phyloP scores from a whole-genome alignment of 37 sponge, comb jelly and placozoan species.

The Petrosia ficiformis region DNA sequence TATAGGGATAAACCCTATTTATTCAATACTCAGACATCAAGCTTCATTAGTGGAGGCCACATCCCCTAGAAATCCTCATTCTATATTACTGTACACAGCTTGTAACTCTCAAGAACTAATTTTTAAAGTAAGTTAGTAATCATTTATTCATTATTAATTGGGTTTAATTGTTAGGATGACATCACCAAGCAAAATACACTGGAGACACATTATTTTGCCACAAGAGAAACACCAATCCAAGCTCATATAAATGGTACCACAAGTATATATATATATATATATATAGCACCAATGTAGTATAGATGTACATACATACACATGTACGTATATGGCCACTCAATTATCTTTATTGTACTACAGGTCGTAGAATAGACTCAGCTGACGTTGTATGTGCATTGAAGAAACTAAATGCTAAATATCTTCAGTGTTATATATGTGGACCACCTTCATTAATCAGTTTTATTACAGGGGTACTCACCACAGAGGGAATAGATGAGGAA shows the following conservation, averaged over 20 bases:
- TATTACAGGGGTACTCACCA: neutral
- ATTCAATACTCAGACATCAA: constrained; percentile 71
- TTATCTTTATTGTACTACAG: too few species aligned
- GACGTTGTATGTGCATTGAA: neutral
- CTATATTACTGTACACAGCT: neutral
- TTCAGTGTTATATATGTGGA: neutral
- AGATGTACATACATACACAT: too few species aligned
- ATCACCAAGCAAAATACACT: too few species aligned
- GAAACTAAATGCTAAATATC: neutral
- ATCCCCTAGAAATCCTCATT: neutral
- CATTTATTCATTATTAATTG: too few species aligned
- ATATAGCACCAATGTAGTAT: too few species aligned
- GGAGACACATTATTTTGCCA: too few species aligned
- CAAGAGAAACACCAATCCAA: too few species aligned
- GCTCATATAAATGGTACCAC: too few species aligned
- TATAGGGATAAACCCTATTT: constrained; percentile 81
- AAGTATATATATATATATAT: too few species aligned
- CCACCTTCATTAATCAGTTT: neutral
- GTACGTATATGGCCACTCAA: too few species aligned
- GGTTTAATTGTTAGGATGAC: too few species aligned
- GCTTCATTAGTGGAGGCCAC: too few species aligned
- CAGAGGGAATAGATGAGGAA: neutral
- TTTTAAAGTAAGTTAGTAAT: neutral
- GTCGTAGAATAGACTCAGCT: neutral
- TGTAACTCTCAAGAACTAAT: neutral